phyloP scores from a whole-genome alignment of 2,113 vertebrate genomes.

The Otus sunia region DNA sequence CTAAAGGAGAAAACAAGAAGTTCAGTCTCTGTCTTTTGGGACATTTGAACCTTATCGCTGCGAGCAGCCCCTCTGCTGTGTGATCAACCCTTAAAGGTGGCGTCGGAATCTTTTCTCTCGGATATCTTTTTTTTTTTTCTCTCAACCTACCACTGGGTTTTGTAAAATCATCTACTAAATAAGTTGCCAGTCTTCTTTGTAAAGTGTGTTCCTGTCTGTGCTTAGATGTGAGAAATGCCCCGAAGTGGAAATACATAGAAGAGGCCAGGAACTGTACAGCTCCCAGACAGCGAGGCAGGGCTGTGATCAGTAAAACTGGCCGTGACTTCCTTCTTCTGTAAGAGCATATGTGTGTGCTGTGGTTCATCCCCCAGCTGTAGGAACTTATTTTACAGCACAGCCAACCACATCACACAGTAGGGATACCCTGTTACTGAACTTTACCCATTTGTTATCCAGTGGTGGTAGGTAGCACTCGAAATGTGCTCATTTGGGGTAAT shows the following conservation, averaged over 20 bases:
- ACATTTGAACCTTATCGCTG: not conserved
- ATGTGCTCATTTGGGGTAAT: not conserved
- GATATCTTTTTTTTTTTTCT: not conserved
- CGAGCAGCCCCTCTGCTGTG: not conserved
- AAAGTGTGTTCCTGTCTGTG: not conserved
- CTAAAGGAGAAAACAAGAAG: not conserved
- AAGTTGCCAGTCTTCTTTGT: not conserved
- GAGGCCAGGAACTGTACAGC: not conserved
- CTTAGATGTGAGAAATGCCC: not conserved
- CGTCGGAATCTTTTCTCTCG: not conserved
- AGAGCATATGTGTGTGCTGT: rapidly evolving
- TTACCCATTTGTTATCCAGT: no score
- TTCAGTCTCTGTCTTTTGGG: no score
- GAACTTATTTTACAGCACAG: not conserved
- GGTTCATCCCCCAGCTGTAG: not conserved
- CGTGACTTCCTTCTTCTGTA: not conserved
- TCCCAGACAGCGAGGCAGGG: not conserved
- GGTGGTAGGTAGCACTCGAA: not conserved
- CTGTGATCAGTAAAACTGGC: no score
- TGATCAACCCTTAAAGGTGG: no score
- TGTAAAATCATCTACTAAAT: not conserved
- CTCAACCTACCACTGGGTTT: not conserved
- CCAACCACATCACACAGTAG: not conserved
- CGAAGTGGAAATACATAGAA: not conserved
- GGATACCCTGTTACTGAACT: not conserved